Evolutionary conservation across 2,888 invertebrate species (phyloP).

Genomic region (Spodoptera picta): DNA sequence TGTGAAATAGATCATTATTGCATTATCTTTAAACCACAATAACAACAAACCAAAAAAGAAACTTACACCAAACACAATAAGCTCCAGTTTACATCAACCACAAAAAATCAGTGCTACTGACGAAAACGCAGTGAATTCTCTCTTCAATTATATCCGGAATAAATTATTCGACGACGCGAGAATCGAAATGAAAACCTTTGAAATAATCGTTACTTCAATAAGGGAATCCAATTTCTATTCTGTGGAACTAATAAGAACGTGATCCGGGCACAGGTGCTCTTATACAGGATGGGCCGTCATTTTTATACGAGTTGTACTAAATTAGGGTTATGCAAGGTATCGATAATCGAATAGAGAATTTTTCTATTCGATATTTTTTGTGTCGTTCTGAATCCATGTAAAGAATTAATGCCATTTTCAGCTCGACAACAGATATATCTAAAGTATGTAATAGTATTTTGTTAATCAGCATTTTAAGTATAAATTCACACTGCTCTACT

Average conservation of each 20-base stretch:
- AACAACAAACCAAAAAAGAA: too few species aligned
- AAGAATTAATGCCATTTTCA: too few species aligned
- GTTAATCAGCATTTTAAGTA: too few species aligned
- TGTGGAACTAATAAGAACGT: conserved; percentile 74
- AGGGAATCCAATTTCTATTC: conserved; percentile 79
- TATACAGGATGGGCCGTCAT: conserved; percentile 52
- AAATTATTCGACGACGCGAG: conserved; percentile 73
- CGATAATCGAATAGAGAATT: conserved; percentile 4
- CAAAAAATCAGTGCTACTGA: conserved; percentile 35
- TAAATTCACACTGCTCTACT: too few species aligned
- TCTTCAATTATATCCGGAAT: conserved; percentile 77
- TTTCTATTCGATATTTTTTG: neutral
- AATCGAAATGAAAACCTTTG: conserved; percentile 69
- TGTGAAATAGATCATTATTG: too few species aligned
- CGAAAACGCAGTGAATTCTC: conserved; percentile 52
- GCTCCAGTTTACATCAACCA: conserved; percentile 1
- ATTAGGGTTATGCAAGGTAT: conserved; percentile 9
- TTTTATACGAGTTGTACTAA: conserved; percentile 14
- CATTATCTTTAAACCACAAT: too few species aligned
- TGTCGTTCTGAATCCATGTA: too few species aligned
- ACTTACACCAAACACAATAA: neutral
- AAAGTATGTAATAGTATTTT: too few species aligned
- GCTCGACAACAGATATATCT: neutral
- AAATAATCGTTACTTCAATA: conserved; percentile 77
- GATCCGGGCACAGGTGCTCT: conserved; percentile 67